These are phyloP conservation scores for Xyrauchen texanus DNA, from an alignment of 2,113 vertebrate species.

Conservation along the genomic window DNA sequence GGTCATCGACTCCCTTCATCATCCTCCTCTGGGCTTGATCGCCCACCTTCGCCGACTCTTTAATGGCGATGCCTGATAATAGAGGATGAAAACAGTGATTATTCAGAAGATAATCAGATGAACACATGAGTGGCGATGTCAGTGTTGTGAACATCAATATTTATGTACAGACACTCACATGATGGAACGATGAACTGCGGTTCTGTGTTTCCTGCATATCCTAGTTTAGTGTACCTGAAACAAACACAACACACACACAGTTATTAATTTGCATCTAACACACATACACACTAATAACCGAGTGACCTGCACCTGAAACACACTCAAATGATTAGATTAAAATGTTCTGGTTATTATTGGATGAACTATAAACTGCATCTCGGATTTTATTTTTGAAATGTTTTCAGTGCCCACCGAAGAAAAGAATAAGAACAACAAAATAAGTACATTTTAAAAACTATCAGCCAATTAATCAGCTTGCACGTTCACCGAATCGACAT, in stretches of 20 bases:
- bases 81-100: not conserved
- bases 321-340: too few species aligned
- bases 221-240: slow-evolving; percentile 94
- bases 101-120: not conserved
- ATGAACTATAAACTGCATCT: too few species aligned
- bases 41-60: slow-evolving; percentile 96
- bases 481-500: too few species aligned
- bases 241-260: slow-evolving; percentile 60
- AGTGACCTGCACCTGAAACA: too few species aligned
- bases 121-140: not conserved
- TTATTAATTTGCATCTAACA: not conserved
- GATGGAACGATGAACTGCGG: slow-evolving; percentile 99
- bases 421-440: too few species aligned
- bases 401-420: too few species aligned
- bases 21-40: slow-evolving; percentile 95
- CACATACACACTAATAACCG: too few species aligned
- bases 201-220: slow-evolving; percentile 97
- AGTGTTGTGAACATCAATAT: too few species aligned
- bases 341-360: too few species aligned
- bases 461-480: too few species aligned
- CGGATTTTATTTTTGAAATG: too few species aligned
- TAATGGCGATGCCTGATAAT: slow-evolving; percentile 92
- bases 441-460: too few species aligned
- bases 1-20: slow-evolving; percentile 97
- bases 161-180: slow-evolving; percentile 80